Evolutionary conservation across 2,113 vertebrate species (phyloP).

Genomic region (Chaetura pelagica): DNA sequence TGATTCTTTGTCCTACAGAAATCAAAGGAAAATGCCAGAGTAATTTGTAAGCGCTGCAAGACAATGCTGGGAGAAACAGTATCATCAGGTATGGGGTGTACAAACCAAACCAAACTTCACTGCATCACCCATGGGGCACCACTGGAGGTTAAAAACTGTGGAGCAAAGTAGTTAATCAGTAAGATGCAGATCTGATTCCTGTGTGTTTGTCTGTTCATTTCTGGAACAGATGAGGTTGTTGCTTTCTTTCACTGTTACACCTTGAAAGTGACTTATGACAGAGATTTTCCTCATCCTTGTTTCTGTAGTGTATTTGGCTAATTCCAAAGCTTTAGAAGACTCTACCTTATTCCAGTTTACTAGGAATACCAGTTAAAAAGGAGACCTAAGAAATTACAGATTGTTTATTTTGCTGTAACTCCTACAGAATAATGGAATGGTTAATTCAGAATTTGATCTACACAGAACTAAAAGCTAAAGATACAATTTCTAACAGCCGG

Average conservation of each 20-base stretch:
- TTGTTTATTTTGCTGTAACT: neutral
- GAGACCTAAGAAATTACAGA: neutral
- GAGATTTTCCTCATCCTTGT: neutral
- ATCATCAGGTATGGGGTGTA: conserved; percentile 83
- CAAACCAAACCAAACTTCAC: neutral
- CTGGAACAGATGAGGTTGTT: neutral
- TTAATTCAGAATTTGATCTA: neutral
- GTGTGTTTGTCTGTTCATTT: neutral
- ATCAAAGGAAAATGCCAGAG: conserved; percentile 79
- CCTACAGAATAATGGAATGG: neutral
- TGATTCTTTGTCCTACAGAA: conserved; percentile 83
- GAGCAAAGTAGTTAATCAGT: neutral
- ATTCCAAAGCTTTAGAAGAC: neutral
- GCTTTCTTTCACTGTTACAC: neutral
- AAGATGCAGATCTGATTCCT: neutral
- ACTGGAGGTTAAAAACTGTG: neutral
- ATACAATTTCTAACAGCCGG: neutral
- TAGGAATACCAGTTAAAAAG: neutral
- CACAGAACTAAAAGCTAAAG: neutral
- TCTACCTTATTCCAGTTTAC: neutral
- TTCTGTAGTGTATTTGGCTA: neutral
- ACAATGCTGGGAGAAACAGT: conserved; percentile 84
- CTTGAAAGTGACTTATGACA: neutral
- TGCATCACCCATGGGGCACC: neutral
- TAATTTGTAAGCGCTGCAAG: conserved; percentile 89